Evolutionary conservation across 1,140 invertebrate genomes (phyloP), one percentile per base, ranked within the genome.

Genomic region (Cydia amplana): DNA sequence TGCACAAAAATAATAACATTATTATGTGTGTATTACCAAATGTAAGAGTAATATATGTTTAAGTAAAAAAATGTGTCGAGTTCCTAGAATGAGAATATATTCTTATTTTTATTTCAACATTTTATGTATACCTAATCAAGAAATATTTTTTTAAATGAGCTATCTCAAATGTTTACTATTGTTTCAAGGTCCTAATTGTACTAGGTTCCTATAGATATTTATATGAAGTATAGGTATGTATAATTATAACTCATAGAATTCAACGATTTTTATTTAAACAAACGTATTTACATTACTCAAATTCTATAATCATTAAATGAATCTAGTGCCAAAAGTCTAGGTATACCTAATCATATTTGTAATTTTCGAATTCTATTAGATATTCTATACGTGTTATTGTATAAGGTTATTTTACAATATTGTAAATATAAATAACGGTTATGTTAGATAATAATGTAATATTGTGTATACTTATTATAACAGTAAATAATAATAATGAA

Each of bases 271-370:
- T 60, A 60, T 51, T 7, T 20, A 20, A 12, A 36, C 65, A 70
- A n/a, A 60, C 20, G 32, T 70, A 70, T 70, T 70, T 70, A 70
- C 65, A 70, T 40, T 32, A 14, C 32, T 40, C 18, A 28, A 73
- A 46, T n/a, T 23, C 23, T 40, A 72, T 72, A 55, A 73, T 73
- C 43, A 55, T 55, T 73, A 49, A 73, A 73, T 49, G 23, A 49
- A 73, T 14, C 18, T 55, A 73, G 72, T 55, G 43, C 72, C 43
- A 73, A 73, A 73, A 73, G 18, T 51, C 10, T 73, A 73, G 25
- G 46, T 73, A 49, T 46, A 49, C 20, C 12, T 73, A 70, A 36
- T 70, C 25, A 32, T 36, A 70, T 70, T 70, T 36, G 65, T 70
- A 70, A 40, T 40, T 67, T 67, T 36, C 25, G 36, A 16, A 67